Conservation (phyloP, 2,797 vertebrate species). For the Pampus argenteus region DNA sequence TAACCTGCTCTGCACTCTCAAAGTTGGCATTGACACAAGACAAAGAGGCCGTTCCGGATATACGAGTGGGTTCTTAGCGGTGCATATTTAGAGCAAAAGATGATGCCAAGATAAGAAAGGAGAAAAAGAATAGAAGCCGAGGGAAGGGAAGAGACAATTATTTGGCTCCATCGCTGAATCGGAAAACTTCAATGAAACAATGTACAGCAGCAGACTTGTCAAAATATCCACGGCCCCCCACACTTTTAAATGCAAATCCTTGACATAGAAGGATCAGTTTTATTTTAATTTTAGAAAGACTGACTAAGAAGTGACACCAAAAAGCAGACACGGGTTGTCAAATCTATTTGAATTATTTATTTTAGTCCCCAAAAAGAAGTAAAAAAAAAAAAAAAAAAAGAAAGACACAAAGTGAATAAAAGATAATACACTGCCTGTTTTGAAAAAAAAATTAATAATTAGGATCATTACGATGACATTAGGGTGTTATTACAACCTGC, state of each 20-base stretch:
- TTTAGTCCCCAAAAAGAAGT: constrained; percentile 59
- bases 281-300: constrained; percentile 18
- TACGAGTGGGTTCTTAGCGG: constrained; percentile 62
- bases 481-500: constrained; percentile 28
- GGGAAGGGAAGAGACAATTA: constrained; percentile 67
- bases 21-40: constrained; percentile 60
- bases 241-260: constrained; percentile 35
- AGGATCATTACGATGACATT: constrained; percentile 28
- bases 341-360: constrained; percentile 68
- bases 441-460: constrained; percentile 39
- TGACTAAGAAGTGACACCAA: constrained; percentile 26
- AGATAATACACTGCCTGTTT: constrained; percentile 23
- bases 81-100: constrained; percentile 59
- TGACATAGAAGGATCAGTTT: constrained; percentile 41
- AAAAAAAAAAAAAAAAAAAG: constrained; percentile 10
- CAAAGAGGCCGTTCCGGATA: constrained; percentile 66
- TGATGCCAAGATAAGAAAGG: constrained; percentile 63
- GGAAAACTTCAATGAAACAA: constrained; percentile 58
- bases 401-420: constrained; percentile 42
- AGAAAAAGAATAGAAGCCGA: constrained; percentile 46
- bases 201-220: constrained; percentile 29
- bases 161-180: constrained; percentile 59
- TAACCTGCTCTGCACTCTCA: constrained; percentile 53
- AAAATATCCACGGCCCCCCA: constrained; percentile 25
- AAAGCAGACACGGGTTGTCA: constrained; percentile 35